phyloP scores from a whole-genome alignment of 2,888 invertebrate genomes.

The Teleogryllus oceanicus region DNA sequence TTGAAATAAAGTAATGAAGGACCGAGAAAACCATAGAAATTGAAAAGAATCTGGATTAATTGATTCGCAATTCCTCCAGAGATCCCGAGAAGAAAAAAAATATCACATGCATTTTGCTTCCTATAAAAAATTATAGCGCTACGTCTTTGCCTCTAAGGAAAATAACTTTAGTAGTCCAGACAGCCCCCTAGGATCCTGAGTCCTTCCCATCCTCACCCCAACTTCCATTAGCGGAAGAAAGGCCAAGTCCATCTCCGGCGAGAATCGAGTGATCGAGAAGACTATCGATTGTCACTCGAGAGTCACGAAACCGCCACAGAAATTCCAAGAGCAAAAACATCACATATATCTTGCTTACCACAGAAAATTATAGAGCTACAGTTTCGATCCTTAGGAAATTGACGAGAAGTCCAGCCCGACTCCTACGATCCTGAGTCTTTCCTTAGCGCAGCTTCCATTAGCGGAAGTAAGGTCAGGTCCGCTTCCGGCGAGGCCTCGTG shows the following conservation, averaged over 20 bases:
- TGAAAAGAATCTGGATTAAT: too few relatives aligned
- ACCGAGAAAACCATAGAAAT: too few relatives aligned
- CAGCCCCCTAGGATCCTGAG: not conserved
- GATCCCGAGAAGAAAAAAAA: too few relatives aligned
- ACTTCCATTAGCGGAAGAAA: constrained; percentile 3
- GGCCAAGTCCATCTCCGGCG: not conserved
- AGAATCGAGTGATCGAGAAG: not conserved
- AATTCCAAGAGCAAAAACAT: too few relatives aligned
- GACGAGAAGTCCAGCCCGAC: not conserved
- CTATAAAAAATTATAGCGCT: too few relatives aligned
- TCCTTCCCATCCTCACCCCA: not conserved
- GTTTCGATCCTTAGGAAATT: too few relatives aligned
- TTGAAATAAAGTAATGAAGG: too few relatives aligned
- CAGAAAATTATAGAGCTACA: too few relatives aligned
- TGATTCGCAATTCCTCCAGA: too few relatives aligned
- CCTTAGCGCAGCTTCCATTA: not conserved
- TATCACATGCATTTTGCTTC: too few relatives aligned
- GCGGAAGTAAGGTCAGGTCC: not conserved
- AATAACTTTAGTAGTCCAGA: not conserved
- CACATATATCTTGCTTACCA: too few relatives aligned
- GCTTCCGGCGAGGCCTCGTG: not conserved
- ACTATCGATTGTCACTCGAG: not conserved
- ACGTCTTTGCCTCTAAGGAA: too few relatives aligned
- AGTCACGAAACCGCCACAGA: not conserved
- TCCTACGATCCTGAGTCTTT: not conserved